These are phyloP conservation scores for Acanthaster planci DNA, from an alignment of 35 echinoderm and acorn worm species.

Conservation along the genomic window DNA sequence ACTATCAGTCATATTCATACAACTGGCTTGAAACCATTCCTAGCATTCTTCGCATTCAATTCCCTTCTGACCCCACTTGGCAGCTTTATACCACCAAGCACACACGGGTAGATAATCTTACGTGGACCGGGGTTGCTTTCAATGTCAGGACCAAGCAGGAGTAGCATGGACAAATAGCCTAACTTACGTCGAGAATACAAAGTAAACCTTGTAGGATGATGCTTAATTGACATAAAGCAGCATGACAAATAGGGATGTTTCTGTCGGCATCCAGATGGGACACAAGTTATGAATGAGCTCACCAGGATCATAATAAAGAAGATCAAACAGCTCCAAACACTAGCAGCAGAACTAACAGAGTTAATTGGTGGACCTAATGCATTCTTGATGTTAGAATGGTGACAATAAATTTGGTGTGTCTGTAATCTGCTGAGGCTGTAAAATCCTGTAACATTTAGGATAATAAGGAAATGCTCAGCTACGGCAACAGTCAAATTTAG, in stretches of 20 bases:
- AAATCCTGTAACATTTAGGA: constrained; percentile 1
- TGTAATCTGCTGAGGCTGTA: background rate
- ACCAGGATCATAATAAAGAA: constrained; percentile 1
- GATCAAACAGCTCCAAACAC: background rate
- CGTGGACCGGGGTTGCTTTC: constrained; percentile 40
- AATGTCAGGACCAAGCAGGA: constrained; percentile 40
- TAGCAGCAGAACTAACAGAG: background rate
- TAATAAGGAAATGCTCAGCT: background rate
- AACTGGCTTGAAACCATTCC: constrained; percentile 39
- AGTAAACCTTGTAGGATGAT: background rate
- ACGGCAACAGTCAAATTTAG: constrained; percentile 2
- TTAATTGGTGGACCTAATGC: background rate
- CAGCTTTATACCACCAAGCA: constrained; percentile 47
- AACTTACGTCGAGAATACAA: constrained; percentile 15
- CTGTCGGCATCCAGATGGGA: background rate
- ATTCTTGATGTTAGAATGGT: background rate
- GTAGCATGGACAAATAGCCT: constrained; percentile 12
- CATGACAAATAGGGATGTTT: constrained; percentile 39
- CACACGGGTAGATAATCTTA: constrained; percentile 42
- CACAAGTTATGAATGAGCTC: background rate
- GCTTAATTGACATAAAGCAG: constrained; percentile 24
- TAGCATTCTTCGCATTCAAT: constrained; percentile 50
- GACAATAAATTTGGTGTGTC: too few species aligned
- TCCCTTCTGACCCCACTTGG: constrained; percentile 50
- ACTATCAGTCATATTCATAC: constrained; percentile 18